Base-by-base conservation (phyloP, 2,113 vertebrate species). In the Rostratula benghalensis region DNA sequence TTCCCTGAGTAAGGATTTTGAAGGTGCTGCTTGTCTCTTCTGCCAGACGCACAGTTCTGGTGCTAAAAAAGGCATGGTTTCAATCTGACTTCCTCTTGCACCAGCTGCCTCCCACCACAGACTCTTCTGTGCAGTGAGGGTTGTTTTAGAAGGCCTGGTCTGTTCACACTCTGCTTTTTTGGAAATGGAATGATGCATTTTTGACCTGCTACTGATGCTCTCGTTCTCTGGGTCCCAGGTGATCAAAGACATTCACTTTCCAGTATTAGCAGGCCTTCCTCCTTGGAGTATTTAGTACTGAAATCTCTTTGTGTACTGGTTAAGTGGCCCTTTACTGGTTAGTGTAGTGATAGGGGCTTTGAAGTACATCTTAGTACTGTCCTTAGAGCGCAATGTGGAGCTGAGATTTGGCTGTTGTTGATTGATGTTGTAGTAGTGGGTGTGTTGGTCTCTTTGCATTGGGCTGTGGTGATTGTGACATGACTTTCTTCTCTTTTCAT, bases 111-210 rank as follows among this genome's bases (percentile, higher is more conserved):
- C 24, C 31, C 22, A 24, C 21, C 5, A 4, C 23, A 11, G 45
- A 21, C 13, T n/a, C 21, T 0, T 0, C 11, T 0, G 2, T 4
- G 16, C 2, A 1, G 17, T 4, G 13, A 35, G 17, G 9, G 11
- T 22, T 71, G 41, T 75, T 53, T 71, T 23, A 57, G 45, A 10
- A n/a, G 48, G 19, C 43, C 65, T 37, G 8, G 21, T 81, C 12
- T 57, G 33, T 39, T 73, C 28, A 8, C 4, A 1, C 12, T 25
- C 11, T 11, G 19, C 11, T 9, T 37, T 39, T 68, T 63, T 77
- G 54, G 22, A 57, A 77, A 21, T 0, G 0, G 10, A 20, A 7
- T 11, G 45, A 9, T 57, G 33, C 1, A 0, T 14, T 73, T 71
- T 78, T 69, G 27, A 53, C 16, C 37, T 81, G 31, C 28, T 89